phyloP scores from a whole-genome alignment of 2,113 vertebrate genomes.

The Carassius carassius region DNA sequence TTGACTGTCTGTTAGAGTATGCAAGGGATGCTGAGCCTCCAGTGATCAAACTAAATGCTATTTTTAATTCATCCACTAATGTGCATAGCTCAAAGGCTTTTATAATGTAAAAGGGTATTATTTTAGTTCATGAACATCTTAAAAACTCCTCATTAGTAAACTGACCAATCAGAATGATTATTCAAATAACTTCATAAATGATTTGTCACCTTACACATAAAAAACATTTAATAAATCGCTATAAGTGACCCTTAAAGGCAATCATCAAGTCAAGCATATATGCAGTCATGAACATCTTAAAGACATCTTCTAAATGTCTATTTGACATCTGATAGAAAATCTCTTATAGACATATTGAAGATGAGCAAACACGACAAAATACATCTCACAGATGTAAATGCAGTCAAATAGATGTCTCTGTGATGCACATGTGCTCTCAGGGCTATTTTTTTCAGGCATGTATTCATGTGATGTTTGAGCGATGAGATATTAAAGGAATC shows the following conservation, averaged over 20 bases:
- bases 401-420: too few relatives aligned
- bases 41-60: background rate
- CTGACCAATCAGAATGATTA: background rate
- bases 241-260: background rate
- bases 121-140: background rate
- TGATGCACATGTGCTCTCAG: too few relatives aligned
- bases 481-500: background rate
- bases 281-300: too few relatives aligned
- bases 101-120: background rate
- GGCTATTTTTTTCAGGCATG: too few relatives aligned
- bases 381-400: too few relatives aligned
- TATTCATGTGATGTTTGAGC: too few relatives aligned
- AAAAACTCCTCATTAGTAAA: background rate
- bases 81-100: background rate
- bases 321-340: too few relatives aligned
- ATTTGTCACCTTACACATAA: background rate
- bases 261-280: background rate
- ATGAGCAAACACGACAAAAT: too few relatives aligned
- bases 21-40: background rate
- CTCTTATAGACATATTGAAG: too few relatives aligned
- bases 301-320: too few relatives aligned
- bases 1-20: background rate
- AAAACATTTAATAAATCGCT: background rate
- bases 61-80: background rate
- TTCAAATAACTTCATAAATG: background rate